Evolutionary conservation across 2,797 vertebrate species (phyloP).

Genomic region (Echiichthys vipera): DNA sequence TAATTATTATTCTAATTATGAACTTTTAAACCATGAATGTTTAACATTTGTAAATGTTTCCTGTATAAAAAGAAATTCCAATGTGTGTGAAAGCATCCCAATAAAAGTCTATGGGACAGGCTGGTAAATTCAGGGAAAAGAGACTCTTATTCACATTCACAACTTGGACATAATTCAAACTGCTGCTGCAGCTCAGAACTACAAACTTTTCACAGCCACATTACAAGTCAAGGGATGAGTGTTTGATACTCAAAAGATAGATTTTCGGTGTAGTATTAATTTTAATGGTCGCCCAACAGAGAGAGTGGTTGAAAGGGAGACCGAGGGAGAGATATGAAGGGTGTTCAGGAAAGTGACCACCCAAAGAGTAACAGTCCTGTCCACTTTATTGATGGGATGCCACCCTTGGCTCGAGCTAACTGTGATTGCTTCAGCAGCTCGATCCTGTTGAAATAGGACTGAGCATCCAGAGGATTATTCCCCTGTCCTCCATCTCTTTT

Average conservation of each 20-base stretch:
- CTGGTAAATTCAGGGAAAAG: no score
- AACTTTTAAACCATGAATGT: no score
- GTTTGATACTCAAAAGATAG: slow-evolving; percentile 16
- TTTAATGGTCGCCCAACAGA: neutral
- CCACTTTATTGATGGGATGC: slow-evolving; percentile 43
- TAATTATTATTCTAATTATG: no score
- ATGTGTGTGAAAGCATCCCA: no score
- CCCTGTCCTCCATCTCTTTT: slow-evolving; percentile 31
- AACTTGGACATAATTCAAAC: no score
- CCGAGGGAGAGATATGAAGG: slow-evolving; percentile 21
- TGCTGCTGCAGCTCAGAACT: no score
- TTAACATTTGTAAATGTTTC: no score
- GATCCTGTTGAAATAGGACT: slow-evolving; percentile 36
- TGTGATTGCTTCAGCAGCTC: slow-evolving; percentile 49
- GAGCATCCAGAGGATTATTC: slow-evolving; percentile 38
- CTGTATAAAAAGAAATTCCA: no score
- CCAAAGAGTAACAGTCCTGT: slow-evolving; percentile 39
- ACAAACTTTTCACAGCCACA: slow-evolving; percentile 1
- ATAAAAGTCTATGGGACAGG: no score
- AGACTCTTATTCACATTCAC: no score
- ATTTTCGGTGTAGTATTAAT: neutral
- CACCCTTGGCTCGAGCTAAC: slow-evolving; percentile 3
- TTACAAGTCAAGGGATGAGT: neutral
- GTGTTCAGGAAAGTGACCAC: slow-evolving; percentile 31
- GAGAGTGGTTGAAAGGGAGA: neutral